phyloP scores from a whole-genome alignment of 2,797 vertebrate genomes.

The Gymnopithys bicolor region DNA sequence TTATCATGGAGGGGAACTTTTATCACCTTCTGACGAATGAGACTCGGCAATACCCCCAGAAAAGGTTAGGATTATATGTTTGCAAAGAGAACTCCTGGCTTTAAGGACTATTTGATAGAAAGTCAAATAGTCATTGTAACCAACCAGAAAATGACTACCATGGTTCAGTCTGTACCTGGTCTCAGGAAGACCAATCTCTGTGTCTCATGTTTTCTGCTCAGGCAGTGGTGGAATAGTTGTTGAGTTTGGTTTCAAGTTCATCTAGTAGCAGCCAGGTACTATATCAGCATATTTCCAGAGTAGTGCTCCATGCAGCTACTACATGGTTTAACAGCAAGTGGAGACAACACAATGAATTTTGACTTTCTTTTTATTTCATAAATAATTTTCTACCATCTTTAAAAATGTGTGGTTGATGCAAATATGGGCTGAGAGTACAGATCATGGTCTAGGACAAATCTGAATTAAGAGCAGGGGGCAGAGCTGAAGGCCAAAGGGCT shows the following conservation, averaged over 20 bases:
- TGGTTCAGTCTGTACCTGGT: not conserved
- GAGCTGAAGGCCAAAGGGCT: not conserved
- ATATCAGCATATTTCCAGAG: not conserved
- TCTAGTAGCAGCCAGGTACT: not conserved
- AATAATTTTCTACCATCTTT: not conserved
- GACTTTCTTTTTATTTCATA: not conserved
- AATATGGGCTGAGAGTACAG: not conserved
- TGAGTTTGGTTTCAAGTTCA: not conserved
- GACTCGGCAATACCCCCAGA: not conserved
- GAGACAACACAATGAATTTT: not conserved
- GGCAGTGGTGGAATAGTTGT: not conserved
- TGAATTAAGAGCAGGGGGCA: not conserved
- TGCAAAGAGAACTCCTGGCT: not conserved
- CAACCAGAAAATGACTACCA: not conserved
- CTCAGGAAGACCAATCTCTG: not conserved
- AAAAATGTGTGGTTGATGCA: not conserved
- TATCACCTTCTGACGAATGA: not conserved
- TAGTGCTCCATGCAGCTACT: not conserved
- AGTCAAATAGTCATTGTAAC: not conserved
- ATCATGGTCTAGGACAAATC: not conserved
- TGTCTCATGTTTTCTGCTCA: not conserved
- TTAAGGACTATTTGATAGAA: not conserved
- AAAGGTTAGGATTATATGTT: not conserved
- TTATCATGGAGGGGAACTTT: slow-evolving; percentile 1
- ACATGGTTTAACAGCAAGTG: not conserved